Base-by-base conservation (phyloP, 1,140 invertebrate species). In the Latrodectus geometricus region DNA sequence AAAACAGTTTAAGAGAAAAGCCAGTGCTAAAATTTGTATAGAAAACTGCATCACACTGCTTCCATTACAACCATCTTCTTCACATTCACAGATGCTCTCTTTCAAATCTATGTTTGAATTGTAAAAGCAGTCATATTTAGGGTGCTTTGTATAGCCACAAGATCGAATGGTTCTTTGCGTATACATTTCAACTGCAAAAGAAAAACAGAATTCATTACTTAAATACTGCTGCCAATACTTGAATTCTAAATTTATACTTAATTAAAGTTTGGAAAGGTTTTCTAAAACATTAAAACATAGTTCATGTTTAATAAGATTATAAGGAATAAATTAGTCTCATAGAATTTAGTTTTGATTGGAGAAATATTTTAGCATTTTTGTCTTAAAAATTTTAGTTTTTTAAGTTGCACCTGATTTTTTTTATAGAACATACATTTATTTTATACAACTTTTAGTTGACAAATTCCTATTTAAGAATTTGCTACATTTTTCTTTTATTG, bases 51-150 rank as follows among this genome's bases (percentile, higher is more conserved):
- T 23, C 66, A 9, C 8, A 20, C 9, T 70, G 23, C 83, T 61
- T 78, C 20, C 61, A 61, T 87, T 87, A 23, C 85, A 87, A 12
- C 76, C 85, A 65, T 87, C 85, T 74, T 87, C 76, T 23, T 23
- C 49, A 35, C 85, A 87, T 74, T 87, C 85, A 66, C 85, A 87
- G 14, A 76, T 79, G 11, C 69, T 87, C 8, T 76, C 85, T 52
- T 87, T 87, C 8, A 87, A 9, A 74, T 87, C 85, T 11, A 50
- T 69, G 50, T 79, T 87, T 9, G 85, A 87, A 35, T 77, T 78
- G 56, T 79, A 80, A 61, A 73, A 87, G 35, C 85, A 87, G n/a
- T 35, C 50, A 35, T 65, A 80, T 54, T 76, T 87, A 4, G 76
- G 76, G 21, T 87, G 76, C 14, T 80, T 87, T 74, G 72, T 65